Conservation (phyloP, 1,140 invertebrate genomes). For the Cyclina sinensis region DNA sequence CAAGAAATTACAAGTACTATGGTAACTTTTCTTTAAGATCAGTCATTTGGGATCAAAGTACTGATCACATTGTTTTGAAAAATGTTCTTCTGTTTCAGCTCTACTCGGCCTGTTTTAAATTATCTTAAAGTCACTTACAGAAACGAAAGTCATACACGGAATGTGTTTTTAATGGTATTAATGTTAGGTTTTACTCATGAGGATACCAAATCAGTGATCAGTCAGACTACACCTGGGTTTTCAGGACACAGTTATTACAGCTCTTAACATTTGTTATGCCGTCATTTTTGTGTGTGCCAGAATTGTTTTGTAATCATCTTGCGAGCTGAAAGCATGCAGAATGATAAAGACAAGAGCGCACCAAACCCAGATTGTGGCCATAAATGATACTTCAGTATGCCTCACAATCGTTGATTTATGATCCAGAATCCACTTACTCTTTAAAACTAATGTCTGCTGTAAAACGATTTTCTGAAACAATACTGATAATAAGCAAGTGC, state of each 20-base stretch:
- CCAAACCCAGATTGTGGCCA: neutral
- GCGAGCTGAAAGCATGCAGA: neutral
- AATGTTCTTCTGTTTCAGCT: too few species aligned
- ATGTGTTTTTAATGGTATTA: too few species aligned
- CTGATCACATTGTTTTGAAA: too few species aligned
- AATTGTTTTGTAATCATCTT: neutral
- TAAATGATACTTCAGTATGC: neutral
- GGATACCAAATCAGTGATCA: too few species aligned
- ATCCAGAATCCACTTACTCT: conserved; percentile 14
- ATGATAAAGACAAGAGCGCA: neutral
- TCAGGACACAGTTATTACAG: conserved; percentile 2
- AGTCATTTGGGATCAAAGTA: too few species aligned
- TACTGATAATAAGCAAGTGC: conserved; percentile 30
- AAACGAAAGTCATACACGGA: too few species aligned
- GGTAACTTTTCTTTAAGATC: too few species aligned
- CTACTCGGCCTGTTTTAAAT: too few species aligned
- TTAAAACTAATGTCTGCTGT: conserved; percentile 32
- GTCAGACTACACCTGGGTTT: neutral
- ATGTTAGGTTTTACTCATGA: too few species aligned
- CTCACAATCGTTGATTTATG: neutral
- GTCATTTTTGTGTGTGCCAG: neutral
- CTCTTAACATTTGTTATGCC: neutral
- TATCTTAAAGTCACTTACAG: too few species aligned
- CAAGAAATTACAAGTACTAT: too few species aligned
- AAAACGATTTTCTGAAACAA: conserved; percentile 38